Conservation (phyloP, 2,797 vertebrate species). For the Chrosomus eos region DNA sequence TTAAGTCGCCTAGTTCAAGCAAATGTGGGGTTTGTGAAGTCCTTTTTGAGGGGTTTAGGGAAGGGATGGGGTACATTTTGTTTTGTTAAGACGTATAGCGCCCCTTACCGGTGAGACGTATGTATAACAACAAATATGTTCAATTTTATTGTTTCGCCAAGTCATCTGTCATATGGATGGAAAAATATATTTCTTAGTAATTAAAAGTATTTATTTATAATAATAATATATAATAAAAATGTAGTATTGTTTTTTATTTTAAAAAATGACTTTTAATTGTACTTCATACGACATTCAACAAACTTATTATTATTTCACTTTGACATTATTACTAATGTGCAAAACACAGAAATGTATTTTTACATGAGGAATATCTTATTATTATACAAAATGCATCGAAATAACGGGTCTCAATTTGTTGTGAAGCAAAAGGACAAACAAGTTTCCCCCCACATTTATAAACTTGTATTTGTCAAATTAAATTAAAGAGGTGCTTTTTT, state of each 20-base stretch:
- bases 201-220: neutral
- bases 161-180: neutral
- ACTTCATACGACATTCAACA: neutral
- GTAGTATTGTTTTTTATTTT: neutral
- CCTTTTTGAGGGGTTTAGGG: neutral
- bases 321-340: neutral
- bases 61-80: neutral
- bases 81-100: neutral
- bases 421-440: neutral
- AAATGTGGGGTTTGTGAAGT: neutral
- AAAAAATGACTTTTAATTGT: neutral
- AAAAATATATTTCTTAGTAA: neutral
- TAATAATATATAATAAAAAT: neutral
- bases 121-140: neutral
- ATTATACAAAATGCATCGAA: neutral
- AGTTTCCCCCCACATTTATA: neutral
- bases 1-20: neutral
- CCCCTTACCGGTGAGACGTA: neutral
- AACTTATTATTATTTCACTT: neutral
- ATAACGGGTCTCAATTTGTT: neutral
- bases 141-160: neutral
- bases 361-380: neutral
- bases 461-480: neutral
- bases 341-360: neutral
- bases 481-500: neutral